These are phyloP conservation scores for Agriopis leucophaearia DNA, from an alignment of 2,888 invertebrate species.

Conservation along the genomic window DNA sequence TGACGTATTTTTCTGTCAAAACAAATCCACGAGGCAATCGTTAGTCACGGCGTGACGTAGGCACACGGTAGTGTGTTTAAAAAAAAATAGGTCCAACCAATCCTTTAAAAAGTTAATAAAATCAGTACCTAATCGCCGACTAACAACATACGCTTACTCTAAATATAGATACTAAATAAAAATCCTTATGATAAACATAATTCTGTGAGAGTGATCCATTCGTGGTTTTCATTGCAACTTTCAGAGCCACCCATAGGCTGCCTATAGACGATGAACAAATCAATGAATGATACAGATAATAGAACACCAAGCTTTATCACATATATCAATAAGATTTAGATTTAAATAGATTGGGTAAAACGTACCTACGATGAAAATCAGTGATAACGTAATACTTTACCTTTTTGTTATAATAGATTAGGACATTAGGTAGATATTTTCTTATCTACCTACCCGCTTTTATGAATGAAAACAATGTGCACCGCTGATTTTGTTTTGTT, in stretches of 20 bases:
- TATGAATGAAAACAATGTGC: conserved; percentile 29
- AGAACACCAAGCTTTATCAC: background rate
- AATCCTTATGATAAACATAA: no score
- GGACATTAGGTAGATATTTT: conserved; percentile 21
- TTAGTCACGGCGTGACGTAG: conserved; percentile 23
- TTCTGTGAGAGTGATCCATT: no score
- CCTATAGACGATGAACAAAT: no score
- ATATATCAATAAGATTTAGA: background rate
- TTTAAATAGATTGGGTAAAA: background rate
- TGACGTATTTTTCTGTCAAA: conserved; percentile 27
- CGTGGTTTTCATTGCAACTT: no score
- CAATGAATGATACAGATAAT: background rate
- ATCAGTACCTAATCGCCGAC: no score
- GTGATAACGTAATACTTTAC: conserved; percentile 28
- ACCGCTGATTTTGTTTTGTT: no score
- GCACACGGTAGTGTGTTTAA: background rate
- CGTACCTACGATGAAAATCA: conserved; percentile 9
- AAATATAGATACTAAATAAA: no score
- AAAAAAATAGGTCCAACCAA: background rate
- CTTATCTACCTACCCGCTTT: conserved; percentile 34
- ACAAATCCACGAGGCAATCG: conserved; percentile 24
- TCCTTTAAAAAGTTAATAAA: background rate
- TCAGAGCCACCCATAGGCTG: no score
- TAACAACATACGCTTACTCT: no score
- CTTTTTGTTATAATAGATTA: conserved; percentile 16